Evolutionary conservation across 2,888 invertebrate species (phyloP).

Genomic region (Polyommatus iphigenia): DNA sequence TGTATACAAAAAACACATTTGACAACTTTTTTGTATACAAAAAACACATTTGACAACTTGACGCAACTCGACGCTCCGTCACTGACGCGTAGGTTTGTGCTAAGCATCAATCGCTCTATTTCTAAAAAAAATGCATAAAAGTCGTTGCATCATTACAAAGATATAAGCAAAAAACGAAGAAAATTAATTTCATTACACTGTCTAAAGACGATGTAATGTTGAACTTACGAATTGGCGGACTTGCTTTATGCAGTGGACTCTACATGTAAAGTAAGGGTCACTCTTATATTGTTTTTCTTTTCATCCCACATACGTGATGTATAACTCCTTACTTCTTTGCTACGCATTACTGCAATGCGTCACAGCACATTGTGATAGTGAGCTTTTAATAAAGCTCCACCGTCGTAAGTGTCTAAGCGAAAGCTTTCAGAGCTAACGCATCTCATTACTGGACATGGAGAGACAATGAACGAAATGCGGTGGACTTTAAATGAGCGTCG

Average conservation of each 20-base stretch:
- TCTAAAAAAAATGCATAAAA: too few relatives aligned
- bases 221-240: background rate
- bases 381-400: constrained; percentile 23
- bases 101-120: too few relatives aligned
- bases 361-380: constrained; percentile 5
- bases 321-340: background rate
- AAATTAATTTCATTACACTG: background rate
- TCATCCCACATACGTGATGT: background rate
- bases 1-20: too few relatives aligned
- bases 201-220: background rate
- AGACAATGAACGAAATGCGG: background rate
- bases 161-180: background rate
- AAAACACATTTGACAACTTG: too few relatives aligned
- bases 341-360: constrained; percentile 20
- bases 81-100: too few relatives aligned
- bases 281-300: background rate
- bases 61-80: too few relatives aligned
- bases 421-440: constrained; percentile 3
- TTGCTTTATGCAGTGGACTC: background rate
- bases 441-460: constrained; percentile 2
- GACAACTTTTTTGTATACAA: too few relatives aligned
- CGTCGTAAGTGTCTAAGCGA: constrained; percentile 9
- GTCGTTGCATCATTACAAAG: too few relatives aligned
- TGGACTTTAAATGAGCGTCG: background rate
- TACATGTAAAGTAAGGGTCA: background rate